These are phyloP conservation scores for Lucinisca nassula DNA, from an alignment of 2,888 invertebrate genomes.

Conservation along the genomic window DNA sequence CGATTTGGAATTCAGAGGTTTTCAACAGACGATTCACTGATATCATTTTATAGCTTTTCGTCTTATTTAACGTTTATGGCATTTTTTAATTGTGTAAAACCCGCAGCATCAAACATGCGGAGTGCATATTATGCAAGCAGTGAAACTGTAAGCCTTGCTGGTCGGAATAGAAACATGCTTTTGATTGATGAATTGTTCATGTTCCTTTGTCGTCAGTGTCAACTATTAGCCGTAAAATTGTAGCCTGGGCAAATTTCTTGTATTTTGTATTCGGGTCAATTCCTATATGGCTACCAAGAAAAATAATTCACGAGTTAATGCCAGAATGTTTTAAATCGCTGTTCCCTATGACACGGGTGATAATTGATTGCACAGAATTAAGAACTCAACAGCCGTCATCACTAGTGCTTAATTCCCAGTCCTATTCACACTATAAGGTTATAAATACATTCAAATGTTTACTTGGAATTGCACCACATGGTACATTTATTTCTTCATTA, in stretches of 20 bases:
- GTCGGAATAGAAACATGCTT: constrained; percentile 15
- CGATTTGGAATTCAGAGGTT: not conserved
- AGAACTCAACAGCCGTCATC: too few species aligned
- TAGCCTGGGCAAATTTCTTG: constrained; percentile 53
- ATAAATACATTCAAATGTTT: constrained; percentile 50
- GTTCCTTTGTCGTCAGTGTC: constrained; percentile 43
- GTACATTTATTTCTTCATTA: constrained; percentile 60
- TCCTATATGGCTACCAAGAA: constrained; percentile 33
- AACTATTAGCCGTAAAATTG: constrained; percentile 40
- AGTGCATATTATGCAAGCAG: constrained; percentile 19
- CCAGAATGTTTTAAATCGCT: constrained; percentile 33
- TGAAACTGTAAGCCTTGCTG: constrained; percentile 22
- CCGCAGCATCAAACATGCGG: constrained; percentile 25
- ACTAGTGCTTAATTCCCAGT: constrained; percentile 42
- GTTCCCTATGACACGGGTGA: constrained; percentile 31
- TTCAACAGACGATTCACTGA: too few species aligned
- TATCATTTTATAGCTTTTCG: constrained; percentile 5
- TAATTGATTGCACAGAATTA: too few species aligned
- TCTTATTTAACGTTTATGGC: constrained; percentile 8
- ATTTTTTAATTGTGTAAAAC: constrained; percentile 29
- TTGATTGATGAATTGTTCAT: constrained; percentile 40
- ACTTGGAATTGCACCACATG: constrained; percentile 48
- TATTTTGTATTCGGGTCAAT: constrained; percentile 40
- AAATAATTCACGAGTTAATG: constrained; percentile 33
- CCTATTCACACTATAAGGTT: constrained; percentile 63